Evolutionary conservation across 1,140 invertebrate genomes (phyloP).

Genomic region (Amyelois transitella): DNA sequence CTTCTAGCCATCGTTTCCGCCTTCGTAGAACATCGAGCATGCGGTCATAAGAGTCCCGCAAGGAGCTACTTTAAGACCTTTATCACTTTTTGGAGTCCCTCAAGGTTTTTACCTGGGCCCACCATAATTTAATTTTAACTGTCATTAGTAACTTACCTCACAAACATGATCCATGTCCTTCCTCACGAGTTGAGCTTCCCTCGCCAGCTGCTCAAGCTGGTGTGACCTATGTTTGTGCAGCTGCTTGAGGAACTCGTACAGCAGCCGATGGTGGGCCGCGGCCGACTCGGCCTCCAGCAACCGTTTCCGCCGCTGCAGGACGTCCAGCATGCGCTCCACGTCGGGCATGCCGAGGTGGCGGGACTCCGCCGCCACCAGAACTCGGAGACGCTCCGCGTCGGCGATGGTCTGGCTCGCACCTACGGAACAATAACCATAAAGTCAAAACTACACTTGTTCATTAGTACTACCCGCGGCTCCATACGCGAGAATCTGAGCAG

Average conservation of each 20-base stretch:
- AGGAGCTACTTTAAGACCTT: too few species aligned
- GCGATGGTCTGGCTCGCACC: slow-evolving; percentile 3
- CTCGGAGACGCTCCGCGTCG: slow-evolving; percentile 76
- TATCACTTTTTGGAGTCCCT: too few species aligned
- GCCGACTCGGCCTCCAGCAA: slow-evolving; percentile 87
- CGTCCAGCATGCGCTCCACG: slow-evolving; percentile 87
- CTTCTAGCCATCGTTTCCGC: slow-evolving; percentile 86
- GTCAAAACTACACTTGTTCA: slow-evolving; percentile 7
- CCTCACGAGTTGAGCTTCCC: slow-evolving; percentile 83
- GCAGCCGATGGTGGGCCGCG: slow-evolving; percentile 84
- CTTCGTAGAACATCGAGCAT: slow-evolving; percentile 87
- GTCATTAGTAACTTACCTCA: too few species aligned
- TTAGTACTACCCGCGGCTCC: too few species aligned
- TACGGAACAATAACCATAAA: background rate
- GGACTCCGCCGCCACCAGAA: slow-evolving; percentile 80
- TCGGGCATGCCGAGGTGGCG: slow-evolving; percentile 85
- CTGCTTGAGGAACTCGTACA: slow-evolving; percentile 90
- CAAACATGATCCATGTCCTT: slow-evolving; percentile 15
- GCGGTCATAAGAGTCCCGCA: too few species aligned
- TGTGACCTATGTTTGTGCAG: slow-evolving; percentile 85
- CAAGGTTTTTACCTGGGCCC: too few species aligned
- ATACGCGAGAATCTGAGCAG: too few species aligned
- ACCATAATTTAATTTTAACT: too few species aligned
- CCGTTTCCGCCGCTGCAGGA: slow-evolving; percentile 86
- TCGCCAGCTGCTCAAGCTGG: slow-evolving; percentile 79